These are phyloP conservation scores for Unio delphinus DNA, from an alignment of 2,888 invertebrate species.

Conservation along the genomic window DNA sequence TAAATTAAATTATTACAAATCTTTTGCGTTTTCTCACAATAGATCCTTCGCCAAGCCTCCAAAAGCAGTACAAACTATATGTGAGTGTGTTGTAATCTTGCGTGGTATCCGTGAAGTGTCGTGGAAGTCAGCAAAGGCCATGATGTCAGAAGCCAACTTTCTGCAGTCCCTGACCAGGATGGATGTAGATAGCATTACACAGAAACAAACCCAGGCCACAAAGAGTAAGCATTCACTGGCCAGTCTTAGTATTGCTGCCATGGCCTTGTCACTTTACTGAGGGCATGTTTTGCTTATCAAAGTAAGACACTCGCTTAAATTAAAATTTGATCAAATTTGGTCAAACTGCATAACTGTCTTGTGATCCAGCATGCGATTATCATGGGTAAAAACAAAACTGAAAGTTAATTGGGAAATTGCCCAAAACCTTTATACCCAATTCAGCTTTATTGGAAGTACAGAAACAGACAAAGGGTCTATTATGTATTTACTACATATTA, in stretches of 20 bases:
- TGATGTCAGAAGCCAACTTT: constrained; percentile 94
- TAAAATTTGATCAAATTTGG: too few species aligned
- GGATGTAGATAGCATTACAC: constrained; percentile 77
- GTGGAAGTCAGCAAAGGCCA: constrained; percentile 91
- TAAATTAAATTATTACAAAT: too few species aligned
- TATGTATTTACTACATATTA: too few species aligned
- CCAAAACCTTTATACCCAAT: too few species aligned
- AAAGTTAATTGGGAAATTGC: too few species aligned
- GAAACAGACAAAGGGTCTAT: too few species aligned
- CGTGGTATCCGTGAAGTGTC: constrained; percentile 87
- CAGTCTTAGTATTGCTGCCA: background rate
- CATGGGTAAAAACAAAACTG: too few species aligned
- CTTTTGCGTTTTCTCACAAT: too few species aligned
- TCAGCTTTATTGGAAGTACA: too few species aligned
- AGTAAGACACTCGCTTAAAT: background rate
- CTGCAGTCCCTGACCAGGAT: constrained; percentile 85
- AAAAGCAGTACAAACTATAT: constrained; percentile 88
- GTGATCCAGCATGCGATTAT: too few species aligned
- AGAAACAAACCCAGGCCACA: constrained; percentile 66
- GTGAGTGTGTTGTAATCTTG: constrained; percentile 91
- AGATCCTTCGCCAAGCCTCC: constrained; percentile 93
- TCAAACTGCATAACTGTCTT: too few species aligned
- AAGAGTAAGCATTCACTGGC: constrained; percentile 52
- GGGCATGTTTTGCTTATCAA: background rate
- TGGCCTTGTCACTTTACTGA: background rate